Evolutionary conservation across 2,113 vertebrate genomes (phyloP), one percentile per base, ranked within the genome.

Genomic region (Telmatochromis brichardi): DNA sequence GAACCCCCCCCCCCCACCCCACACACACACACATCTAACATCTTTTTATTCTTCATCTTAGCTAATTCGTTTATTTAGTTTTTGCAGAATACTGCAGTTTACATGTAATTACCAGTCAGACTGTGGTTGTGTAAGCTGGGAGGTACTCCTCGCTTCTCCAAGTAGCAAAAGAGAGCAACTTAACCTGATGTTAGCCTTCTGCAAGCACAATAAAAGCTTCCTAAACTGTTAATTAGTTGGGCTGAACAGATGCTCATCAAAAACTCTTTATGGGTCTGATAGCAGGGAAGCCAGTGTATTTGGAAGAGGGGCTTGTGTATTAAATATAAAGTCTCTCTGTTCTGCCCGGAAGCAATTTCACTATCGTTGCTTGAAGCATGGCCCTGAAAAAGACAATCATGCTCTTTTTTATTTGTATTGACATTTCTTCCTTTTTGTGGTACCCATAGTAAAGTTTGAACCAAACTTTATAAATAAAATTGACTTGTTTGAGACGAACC

Each of bases 401-500:
- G 42, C 23, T 50, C 23, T 28, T 78, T 26, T 78, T 7, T 6
- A 5, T 50, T 78, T 6, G 8, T 26, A 6, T 14, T 71, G 37
- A 23, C 42, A 71, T 26, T 2, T 73, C 13, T 76, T 76, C 7
- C 7, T 15, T 0, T 45, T 45, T 1, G 37, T 1, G n/a, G 21
- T 73, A 50, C 1, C 42, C 14, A 47, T 12, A 50, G 14, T 50
- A 28, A 50, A 50, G 13, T 76, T 83, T 42, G 3, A 57, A 60
- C 19, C 19, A 17, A 42, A 37, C n/a, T 13, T 10, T 15, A 26
- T 31, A 12, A 53, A 54, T 54, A 5, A 84, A 63, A 73, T 2
- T 45, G 53, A 76, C 19, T 80, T 51, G 21, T 57, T 51, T 89
- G 47, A 63, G 21, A 55, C 14, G 12, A 54, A 53, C 83, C 85